Evolutionary conservation across 2,888 invertebrate species (phyloP).

Genomic region (Chymomyza caudatula): DNA sequence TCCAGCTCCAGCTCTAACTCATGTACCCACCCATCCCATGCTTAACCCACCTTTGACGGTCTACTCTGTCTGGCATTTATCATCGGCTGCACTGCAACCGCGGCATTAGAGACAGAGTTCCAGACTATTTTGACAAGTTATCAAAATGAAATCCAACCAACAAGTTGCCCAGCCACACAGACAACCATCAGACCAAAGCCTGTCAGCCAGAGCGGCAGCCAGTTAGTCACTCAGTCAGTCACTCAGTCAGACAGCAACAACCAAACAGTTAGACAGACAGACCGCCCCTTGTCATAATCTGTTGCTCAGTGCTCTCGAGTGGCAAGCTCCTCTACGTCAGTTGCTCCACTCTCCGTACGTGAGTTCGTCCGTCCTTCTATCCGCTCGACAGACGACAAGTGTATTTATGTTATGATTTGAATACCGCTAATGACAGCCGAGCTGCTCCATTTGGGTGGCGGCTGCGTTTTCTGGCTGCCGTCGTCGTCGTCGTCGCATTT

Average conservation of each 20-base stretch:
- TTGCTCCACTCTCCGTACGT: neutral
- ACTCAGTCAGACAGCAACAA: neutral
- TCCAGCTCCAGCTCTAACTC: constrained; percentile 6
- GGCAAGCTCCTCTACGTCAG: neutral
- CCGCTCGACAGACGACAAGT: constrained; percentile 69
- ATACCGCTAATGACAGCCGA: constrained; percentile 70
- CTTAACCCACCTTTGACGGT: neutral
- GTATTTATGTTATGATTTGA: constrained; percentile 76
- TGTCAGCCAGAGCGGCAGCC: constrained; percentile 3
- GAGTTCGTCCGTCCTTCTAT: too few species aligned
- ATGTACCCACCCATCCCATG: constrained; percentile 7
- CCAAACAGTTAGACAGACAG: neutral
- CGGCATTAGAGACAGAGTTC: constrained; percentile 29
- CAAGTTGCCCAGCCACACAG: constrained; percentile 46
- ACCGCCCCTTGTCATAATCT: constrained; percentile 41
- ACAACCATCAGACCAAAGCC: constrained; percentile 5
- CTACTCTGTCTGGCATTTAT: neutral
- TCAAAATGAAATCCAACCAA: constrained; percentile 67
- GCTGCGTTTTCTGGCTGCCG: constrained; percentile 1
- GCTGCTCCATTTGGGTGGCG: constrained; percentile 38
- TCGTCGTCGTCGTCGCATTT: constrained; percentile 15
- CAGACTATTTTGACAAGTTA: constrained; percentile 73
- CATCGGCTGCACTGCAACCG: neutral
- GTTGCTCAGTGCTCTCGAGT: constrained; percentile 22
- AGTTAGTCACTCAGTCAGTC: constrained; percentile 11